Conservation (phyloP, 2,888 invertebrate genomes). For the Hymenopus coronatus region DNA sequence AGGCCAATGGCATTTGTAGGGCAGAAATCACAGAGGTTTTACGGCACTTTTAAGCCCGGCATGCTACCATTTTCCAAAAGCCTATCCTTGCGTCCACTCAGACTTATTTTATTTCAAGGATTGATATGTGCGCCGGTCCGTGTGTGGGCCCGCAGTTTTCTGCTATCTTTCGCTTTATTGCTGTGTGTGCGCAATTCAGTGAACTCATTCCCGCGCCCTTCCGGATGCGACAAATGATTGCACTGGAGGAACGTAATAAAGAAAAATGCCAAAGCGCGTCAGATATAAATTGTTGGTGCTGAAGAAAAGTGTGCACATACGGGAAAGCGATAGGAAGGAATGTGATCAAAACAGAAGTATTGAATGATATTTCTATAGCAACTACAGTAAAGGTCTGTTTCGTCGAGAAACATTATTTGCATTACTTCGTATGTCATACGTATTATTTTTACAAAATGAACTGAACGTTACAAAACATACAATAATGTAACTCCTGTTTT, state of each 20-base stretch:
- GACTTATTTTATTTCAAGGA: not conserved
- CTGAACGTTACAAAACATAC: too few relatives aligned
- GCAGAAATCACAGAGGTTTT: too few relatives aligned
- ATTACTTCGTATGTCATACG: too few relatives aligned
- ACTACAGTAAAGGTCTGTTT: too few relatives aligned
- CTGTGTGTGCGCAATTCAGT: not conserved
- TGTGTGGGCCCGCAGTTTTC: not conserved
- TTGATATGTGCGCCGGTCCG: not conserved
- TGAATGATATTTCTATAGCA: too few relatives aligned
- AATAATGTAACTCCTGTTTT: too few relatives aligned
- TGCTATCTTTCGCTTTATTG: not conserved
- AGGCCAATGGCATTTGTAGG: too few relatives aligned
- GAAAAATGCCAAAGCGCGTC: constrained; percentile 21
- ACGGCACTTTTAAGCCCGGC: too few relatives aligned
- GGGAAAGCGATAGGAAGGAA: not conserved
- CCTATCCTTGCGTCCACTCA: not conserved
- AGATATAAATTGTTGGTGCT: constrained; percentile 27
- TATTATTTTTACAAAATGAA: too few relatives aligned
- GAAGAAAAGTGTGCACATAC: not conserved
- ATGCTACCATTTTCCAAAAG: not conserved
- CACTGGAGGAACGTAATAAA: constrained; percentile 26
- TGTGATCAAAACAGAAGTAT: not conserved
- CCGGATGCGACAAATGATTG: constrained; percentile 19
- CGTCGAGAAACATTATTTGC: too few relatives aligned
- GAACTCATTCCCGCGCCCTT: not conserved